Conservation (phyloP, 2,113 vertebrate species). For the Myodes glareolus region DNA sequence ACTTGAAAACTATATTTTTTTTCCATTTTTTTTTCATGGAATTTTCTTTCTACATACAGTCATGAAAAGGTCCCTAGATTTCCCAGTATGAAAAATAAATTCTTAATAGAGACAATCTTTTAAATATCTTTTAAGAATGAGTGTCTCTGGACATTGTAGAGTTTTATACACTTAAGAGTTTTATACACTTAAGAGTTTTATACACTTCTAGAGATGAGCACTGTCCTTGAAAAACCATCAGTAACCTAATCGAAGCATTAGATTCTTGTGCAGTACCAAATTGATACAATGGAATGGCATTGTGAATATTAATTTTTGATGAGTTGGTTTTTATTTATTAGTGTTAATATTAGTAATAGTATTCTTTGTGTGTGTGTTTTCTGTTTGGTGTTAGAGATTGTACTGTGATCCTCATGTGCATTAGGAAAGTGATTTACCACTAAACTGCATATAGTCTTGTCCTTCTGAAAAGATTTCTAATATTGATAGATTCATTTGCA, state of each 20-base stretch:
- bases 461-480: background rate
- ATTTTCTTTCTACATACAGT: slow-evolving; percentile 36
- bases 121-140: slow-evolving; percentile 52
- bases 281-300: background rate
- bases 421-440: background rate
- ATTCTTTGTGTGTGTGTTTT: background rate
- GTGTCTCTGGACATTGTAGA: slow-evolving; percentile 3
- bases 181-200: slow-evolving; percentile 19
- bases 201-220: background rate
- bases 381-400: background rate
- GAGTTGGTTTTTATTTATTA: background rate
- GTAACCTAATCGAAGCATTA: background rate
- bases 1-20: slow-evolving; percentile 51
- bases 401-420: background rate
- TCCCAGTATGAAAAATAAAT: slow-evolving; percentile 2
- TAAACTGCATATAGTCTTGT: background rate
- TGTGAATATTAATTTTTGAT: slow-evolving; percentile 40
- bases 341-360: background rate
- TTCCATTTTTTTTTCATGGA: slow-evolving; percentile 46
- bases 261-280: background rate
- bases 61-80: slow-evolving; percentile 55
- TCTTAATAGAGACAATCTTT: slow-evolving; percentile 26
- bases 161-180: slow-evolving; percentile 37
- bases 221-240: background rate
- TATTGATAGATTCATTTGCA: slow-evolving; percentile 17